phyloP scores from a whole-genome alignment of 2,797 vertebrate species.

The Peromyscus nudipes region DNA sequence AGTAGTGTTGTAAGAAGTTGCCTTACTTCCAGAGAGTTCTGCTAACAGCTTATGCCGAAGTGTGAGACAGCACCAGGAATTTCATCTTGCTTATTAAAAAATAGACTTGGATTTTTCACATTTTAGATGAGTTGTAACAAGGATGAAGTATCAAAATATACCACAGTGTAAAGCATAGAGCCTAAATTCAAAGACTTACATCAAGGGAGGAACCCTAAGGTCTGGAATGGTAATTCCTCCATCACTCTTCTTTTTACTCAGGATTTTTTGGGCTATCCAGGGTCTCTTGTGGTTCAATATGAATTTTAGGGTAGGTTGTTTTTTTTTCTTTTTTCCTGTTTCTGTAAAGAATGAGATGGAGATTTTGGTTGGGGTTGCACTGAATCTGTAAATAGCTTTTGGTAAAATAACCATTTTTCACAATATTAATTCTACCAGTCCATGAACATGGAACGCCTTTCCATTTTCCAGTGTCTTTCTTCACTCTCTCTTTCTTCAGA shows the following conservation, averaged over 20 bases:
- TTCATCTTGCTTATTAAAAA: neutral
- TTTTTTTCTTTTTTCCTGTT: neutral
- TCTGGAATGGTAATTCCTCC: neutral
- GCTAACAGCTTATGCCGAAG: conserved; percentile 3
- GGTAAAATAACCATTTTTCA: neutral
- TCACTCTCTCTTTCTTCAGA: neutral
- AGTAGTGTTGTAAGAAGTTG: neutral
- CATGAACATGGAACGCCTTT: neutral
- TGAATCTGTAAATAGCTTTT: neutral
- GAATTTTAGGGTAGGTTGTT: neutral
- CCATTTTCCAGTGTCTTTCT: neutral
- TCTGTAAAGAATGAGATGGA: neutral
- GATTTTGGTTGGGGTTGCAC: neutral
- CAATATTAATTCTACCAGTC: neutral
- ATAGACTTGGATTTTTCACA: neutral
- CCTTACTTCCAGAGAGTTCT: neutral
- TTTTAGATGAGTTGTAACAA: neutral
- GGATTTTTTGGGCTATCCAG: neutral
- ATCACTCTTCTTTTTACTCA: neutral
- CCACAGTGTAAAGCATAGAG: neutral
- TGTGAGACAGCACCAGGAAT: neutral
- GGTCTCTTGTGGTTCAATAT: neutral
- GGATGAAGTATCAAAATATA: neutral
- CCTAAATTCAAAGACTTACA: neutral
- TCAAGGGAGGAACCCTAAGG: neutral